Conservation (phyloP, 2,797 vertebrate genomes). For the Nasua narica region DNA sequence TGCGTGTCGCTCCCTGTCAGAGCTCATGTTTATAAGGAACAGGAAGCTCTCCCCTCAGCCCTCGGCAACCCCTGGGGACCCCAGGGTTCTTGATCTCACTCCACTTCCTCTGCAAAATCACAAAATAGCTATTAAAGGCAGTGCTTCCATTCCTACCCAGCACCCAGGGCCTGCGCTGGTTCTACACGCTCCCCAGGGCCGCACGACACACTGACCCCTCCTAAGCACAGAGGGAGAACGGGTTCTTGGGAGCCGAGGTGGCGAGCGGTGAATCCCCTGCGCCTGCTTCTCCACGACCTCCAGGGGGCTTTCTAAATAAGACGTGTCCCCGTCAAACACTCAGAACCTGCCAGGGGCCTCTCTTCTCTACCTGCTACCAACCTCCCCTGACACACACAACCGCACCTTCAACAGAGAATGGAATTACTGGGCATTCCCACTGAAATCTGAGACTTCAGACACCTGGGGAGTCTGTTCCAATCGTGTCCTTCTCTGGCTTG, state of each 20-base stretch:
- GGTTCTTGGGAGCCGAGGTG: neutral
- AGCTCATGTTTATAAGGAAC: slow-evolving; percentile 20
- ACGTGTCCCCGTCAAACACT: neutral
- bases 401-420: neutral
- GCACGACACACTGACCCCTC: no score
- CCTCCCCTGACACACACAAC: neutral
- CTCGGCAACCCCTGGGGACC: neutral
- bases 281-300: neutral
- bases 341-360: neutral
- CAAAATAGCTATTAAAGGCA: neutral
- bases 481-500: neutral
- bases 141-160: neutral
- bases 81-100: neutral
- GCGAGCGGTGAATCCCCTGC: rapidly evolving
- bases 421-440: neutral
- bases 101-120: slow-evolving; percentile 13
- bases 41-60: neutral
- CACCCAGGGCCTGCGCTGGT: neutral
- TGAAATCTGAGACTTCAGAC: neutral
- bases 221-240: neutral
- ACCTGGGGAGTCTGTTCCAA: neutral
- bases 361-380: neutral
- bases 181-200: neutral
- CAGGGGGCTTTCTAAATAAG: neutral
- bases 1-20: neutral